These are phyloP conservation scores for Eremophila alpestris DNA, from an alignment of 2,797 vertebrate species.

Conservation along the genomic window DNA sequence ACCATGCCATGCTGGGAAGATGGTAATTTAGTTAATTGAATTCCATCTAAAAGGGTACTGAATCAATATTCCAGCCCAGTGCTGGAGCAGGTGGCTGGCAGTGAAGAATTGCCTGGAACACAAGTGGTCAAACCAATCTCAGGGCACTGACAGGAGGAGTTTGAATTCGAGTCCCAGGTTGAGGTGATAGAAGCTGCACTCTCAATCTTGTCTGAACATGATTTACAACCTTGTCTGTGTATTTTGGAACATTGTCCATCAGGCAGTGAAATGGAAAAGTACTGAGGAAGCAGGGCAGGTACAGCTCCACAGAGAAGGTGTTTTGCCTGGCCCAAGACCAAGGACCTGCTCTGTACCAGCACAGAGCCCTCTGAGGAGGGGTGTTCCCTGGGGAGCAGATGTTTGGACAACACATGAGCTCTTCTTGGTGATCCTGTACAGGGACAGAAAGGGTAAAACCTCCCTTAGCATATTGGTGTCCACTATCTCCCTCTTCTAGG, in stretches of 20 bases:
- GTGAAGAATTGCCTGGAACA: neutral
- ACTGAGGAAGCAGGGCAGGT: neutral
- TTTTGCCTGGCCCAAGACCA: neutral
- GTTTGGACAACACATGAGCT: neutral
- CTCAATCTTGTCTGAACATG: neutral
- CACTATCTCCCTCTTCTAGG: neutral
- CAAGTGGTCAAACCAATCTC: neutral
- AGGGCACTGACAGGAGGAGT: neutral
- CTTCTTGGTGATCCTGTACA: neutral
- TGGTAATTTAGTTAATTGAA: neutral
- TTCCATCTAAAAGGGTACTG: neutral
- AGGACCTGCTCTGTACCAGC: neutral
- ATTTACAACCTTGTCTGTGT: neutral
- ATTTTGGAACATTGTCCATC: neutral
- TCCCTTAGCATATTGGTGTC: neutral
- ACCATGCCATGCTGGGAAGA: neutral
- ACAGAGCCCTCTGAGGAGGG: fast-evolving
- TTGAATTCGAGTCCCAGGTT: neutral
- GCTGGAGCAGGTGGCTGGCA: neutral
- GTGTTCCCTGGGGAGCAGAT: neutral
- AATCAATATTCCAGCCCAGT: neutral
- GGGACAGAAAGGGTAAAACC: neutral
- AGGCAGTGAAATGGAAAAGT: neutral
- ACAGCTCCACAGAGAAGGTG: neutral
- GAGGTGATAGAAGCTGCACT: neutral